Evolutionary conservation across 2,888 invertebrate species (phyloP).

Genomic region (Steinernema hermaphroditum): DNA sequence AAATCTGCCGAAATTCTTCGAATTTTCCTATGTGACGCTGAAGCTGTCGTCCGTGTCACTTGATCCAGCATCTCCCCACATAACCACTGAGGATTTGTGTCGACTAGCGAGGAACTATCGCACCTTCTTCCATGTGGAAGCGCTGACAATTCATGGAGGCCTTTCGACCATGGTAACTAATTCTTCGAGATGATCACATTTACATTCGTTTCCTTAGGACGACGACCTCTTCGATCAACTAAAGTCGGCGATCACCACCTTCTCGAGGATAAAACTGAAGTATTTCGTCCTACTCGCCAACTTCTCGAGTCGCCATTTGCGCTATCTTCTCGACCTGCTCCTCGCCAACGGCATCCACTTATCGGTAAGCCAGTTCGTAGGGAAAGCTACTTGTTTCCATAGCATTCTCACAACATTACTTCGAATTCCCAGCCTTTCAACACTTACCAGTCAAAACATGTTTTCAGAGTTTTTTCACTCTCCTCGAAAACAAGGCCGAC

Average conservation of each 20-base stretch:
- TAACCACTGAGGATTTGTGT: background rate
- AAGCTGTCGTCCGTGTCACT: too few relatives aligned
- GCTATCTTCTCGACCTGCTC: background rate
- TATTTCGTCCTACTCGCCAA: constrained; percentile 1
- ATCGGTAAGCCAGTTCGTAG: too few relatives aligned
- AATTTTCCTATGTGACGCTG: background rate
- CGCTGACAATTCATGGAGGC: background rate
- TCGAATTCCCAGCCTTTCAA: too few relatives aligned
- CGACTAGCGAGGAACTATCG: background rate
- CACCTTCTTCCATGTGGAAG: background rate
- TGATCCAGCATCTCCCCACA: too few relatives aligned
- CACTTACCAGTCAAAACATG: too few relatives aligned
- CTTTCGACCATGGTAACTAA: background rate
- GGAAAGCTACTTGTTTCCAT: too few relatives aligned
- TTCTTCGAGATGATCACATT: background rate
- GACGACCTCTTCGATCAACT: background rate
- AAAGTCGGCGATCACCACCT: background rate
- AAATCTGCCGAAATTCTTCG: background rate
- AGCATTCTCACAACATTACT: too few relatives aligned
- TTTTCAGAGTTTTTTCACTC: constrained; percentile 4
- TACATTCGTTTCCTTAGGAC: background rate
- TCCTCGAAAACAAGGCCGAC: constrained; percentile 9
- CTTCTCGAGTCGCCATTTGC: background rate
- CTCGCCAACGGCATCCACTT: background rate
- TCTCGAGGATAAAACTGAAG: background rate